phyloP scores from a whole-genome alignment of 2,797 vertebrate genomes.

The Intellagama lesueurii region DNA sequence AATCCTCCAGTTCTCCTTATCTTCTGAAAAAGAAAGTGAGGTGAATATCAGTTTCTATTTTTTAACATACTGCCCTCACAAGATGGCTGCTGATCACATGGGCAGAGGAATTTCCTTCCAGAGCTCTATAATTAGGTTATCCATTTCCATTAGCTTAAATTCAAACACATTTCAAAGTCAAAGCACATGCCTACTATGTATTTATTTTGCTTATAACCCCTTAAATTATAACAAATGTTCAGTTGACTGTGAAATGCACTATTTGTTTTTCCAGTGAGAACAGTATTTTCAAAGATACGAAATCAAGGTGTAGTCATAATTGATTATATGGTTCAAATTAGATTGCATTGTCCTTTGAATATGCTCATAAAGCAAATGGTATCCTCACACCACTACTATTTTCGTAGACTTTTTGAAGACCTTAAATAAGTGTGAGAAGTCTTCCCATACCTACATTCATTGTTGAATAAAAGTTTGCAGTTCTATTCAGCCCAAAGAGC shows the following conservation, averaged over 20 bases:
- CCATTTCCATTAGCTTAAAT: background rate
- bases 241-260: background rate
- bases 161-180: background rate
- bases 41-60: no score
- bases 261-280: background rate
- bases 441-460: background rate
- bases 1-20: no score
- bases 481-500: slow-evolving; percentile 31
- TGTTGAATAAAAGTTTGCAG: slow-evolving; percentile 17
- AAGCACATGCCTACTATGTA: background rate
- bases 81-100: no score
- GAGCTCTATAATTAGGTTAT: no score
- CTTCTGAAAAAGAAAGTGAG: no score
- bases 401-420: background rate
- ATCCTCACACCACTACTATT: background rate
- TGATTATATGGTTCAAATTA: background rate
- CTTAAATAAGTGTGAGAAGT: background rate
- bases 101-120: no score
- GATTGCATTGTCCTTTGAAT: background rate
- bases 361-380: background rate
- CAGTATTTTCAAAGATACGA: background rate
- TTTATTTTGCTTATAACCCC: background rate
- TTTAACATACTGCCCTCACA: no score
- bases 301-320: background rate
- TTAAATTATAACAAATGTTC: background rate